These are phyloP conservation scores for Pseudois nayaur DNA, from an alignment of 2,113 vertebrate species.

Conservation along the genomic window DNA sequence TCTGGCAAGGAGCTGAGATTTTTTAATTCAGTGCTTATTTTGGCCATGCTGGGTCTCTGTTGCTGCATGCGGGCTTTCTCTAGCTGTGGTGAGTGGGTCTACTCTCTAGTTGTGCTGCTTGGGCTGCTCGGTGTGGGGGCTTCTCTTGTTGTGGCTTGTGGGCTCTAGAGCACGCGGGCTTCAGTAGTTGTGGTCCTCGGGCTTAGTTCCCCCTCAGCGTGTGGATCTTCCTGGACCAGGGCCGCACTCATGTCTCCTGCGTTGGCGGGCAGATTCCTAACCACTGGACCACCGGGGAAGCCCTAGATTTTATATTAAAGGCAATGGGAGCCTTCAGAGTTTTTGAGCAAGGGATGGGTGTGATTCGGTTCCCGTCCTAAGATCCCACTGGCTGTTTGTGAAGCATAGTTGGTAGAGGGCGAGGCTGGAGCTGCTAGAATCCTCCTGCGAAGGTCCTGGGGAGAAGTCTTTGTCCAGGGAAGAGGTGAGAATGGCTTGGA, in stretches of 20 bases:
- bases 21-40: not conserved
- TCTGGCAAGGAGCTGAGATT: not conserved
- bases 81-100: not conserved
- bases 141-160: not conserved
- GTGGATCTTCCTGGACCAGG: not conserved
- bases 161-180: not conserved
- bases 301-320: not conserved
- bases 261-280: not conserved
- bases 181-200: not conserved
- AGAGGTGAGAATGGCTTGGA: not conserved
- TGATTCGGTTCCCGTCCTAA: rapidly evolving
- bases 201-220: not conserved
- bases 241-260: not conserved
- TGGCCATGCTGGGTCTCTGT: not conserved
- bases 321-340: not conserved
- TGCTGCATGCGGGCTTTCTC: not conserved
- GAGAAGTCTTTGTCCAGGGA: not conserved
- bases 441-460: not conserved
- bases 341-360: not conserved
- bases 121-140: not conserved
- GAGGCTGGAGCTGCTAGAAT: not conserved
- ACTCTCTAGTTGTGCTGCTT: not conserved
- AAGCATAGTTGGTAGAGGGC: not conserved
- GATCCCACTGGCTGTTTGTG: not conserved
- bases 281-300: not conserved